Evolutionary conservation across 2,797 vertebrate genomes (phyloP).

Genomic region (Malacoctenus gilli): DNA sequence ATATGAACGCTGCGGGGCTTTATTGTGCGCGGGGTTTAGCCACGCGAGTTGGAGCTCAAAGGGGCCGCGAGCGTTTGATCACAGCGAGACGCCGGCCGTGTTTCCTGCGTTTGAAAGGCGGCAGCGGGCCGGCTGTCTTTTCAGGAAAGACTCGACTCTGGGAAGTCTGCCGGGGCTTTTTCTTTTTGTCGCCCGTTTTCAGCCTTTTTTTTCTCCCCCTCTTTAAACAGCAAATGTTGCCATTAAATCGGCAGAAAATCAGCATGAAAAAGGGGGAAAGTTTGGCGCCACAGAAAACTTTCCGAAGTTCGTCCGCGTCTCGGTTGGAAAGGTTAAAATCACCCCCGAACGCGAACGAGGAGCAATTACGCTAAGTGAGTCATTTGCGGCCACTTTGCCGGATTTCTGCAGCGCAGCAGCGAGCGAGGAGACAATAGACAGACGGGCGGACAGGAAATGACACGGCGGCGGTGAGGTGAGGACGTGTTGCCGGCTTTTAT

Average conservation of each 20-base stretch:
- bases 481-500: conserved; percentile 67
- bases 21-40: neutral
- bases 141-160: conserved; percentile 5
- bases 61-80: conserved; percentile 44
- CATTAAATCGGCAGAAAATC: too few relatives aligned
- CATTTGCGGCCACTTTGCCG: conserved; percentile 28
- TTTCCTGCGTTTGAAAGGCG: conserved; percentile 28
- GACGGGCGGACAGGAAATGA: conserved; percentile 64
- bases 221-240: too few relatives aligned
- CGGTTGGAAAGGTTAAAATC: too few relatives aligned
- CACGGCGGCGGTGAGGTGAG: conserved; percentile 64
- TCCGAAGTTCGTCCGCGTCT: too few relatives aligned
- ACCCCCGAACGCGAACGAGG: conserved; percentile 15
- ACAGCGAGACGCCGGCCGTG: conserved; percentile 17
- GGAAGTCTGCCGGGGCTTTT: too few relatives aligned
- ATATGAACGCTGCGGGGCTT: conserved; percentile 22
- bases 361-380: conserved; percentile 32
- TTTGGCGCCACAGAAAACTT: too few relatives aligned
- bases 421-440: conserved; percentile 34
- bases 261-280: too few relatives aligned
- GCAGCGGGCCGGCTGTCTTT: conserved; percentile 5
- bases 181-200: too few relatives aligned
- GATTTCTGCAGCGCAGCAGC: conserved; percentile 6
- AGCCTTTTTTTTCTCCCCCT: too few relatives aligned
- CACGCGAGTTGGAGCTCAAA: conserved; percentile 33